These are phyloP conservation scores for Diadumene lineata DNA, from an alignment of 92 coral and sea anemone genomes.

Conservation along the genomic window DNA sequence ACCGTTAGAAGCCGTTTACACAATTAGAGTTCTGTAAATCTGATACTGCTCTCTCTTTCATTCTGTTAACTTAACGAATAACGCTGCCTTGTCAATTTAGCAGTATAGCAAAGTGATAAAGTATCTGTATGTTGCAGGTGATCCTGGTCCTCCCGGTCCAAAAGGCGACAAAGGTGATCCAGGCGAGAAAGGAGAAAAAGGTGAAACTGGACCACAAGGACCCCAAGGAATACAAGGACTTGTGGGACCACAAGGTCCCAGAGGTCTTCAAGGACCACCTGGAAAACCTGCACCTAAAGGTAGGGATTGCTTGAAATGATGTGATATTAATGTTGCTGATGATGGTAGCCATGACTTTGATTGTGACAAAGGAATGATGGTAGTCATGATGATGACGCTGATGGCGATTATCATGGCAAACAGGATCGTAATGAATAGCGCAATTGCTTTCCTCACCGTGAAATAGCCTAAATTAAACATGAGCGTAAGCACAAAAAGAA, in stretches of 20 bases:
- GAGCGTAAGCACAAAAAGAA: too few species aligned
- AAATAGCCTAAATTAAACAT: neutral
- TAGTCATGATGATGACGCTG: neutral
- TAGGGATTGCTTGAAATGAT: neutral
- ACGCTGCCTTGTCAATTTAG: too few species aligned
- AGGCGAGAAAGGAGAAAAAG: constrained; percentile 44
- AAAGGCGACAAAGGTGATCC: constrained; percentile 41
- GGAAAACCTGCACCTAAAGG: constrained; percentile 32
- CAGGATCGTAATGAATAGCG: neutral
- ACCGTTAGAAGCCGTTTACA: too few species aligned
- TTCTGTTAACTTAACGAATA: too few species aligned
- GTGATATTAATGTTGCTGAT: neutral
- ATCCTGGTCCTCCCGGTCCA: constrained; percentile 40
- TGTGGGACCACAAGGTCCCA: constrained; percentile 33
- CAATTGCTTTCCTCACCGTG: too few species aligned
- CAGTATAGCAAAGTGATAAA: too few species aligned
- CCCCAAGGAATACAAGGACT: constrained; percentile 29
- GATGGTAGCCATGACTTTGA: neutral
- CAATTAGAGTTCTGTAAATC: too few species aligned
- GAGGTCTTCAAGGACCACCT: constrained; percentile 30
- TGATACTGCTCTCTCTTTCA: too few species aligned
- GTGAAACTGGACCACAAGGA: constrained; percentile 43
- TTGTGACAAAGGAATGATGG: neutral
- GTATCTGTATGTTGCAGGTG: constrained; percentile 27
- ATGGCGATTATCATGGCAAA: neutral